Evolutionary conservation across 1,140 invertebrate genomes (phyloP).

Genomic region (Brachystomella parvula): DNA sequence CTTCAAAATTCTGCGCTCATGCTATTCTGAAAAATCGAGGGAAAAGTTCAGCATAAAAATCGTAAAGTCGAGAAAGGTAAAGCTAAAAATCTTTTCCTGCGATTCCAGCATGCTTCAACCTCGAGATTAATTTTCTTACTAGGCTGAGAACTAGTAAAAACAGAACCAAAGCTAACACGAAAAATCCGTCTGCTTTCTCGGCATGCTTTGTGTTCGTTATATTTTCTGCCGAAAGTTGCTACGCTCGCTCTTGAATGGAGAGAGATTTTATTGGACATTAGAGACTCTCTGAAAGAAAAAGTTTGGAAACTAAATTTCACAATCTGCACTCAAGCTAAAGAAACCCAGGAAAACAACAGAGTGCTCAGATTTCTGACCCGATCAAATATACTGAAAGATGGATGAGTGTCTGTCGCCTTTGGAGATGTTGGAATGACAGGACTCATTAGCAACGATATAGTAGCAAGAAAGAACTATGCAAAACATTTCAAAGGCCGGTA

Average conservation of each 20-base stretch:
- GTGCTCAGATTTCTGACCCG: neutral
- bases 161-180: neutral
- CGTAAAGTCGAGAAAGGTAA: too few species aligned
- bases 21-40: neutral
- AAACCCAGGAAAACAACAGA: constrained; percentile 9
- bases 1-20: neutral
- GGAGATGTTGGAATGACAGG: neutral
- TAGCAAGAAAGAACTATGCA: neutral
- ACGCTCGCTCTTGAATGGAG: neutral
- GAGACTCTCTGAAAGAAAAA: constrained; percentile 26
- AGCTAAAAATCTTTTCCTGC: too few species aligned
- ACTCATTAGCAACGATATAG: neutral
- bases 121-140: neutral
- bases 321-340: neutral
- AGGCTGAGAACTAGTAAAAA: neutral
- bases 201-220: neutral
- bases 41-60: neutral
- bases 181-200: neutral
- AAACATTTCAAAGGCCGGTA: neutral
- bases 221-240: neutral
- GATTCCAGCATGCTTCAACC: too few species aligned
- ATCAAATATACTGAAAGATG: too few species aligned
- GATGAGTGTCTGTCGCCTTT: neutral
- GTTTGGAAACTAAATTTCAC: constrained; percentile 23
- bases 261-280: constrained; percentile 36